Base-by-base conservation (phyloP, 2,888 invertebrate genomes). In the Chalcis sispes region DNA sequence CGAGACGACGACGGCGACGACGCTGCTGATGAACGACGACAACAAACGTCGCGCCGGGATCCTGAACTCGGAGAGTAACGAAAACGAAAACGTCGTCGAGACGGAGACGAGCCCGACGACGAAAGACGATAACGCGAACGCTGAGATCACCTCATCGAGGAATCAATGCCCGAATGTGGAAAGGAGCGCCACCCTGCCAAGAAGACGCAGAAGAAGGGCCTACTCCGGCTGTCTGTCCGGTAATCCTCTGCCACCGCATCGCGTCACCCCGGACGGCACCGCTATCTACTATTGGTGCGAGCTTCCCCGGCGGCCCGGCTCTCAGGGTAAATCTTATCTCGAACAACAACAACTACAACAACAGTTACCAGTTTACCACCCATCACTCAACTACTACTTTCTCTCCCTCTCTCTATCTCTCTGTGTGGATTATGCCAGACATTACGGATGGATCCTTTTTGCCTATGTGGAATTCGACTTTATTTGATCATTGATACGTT, bases 231-330 rank as follows among this genome's bases (percentile, higher is more conserved):
- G 85, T 78, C 79, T 86, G 56, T 82, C 82, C 78, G 84, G 83
- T 46, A 85, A 83, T 73, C 86, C 87, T 7, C 82, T 91, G 84
- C 94, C 95, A 80, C 95, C 95, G 75, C 94, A 93, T 87, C 91
- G 95, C 80, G 92, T 93, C 83, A 95, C 95, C 73, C 93, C 95
- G 32, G 95, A 96, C 90, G 95, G 95, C 83, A 95, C 95, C 78
- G 93, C 93, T 87, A 93, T 95, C 87, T 95, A 94, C 91, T 95
- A 95, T 90, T 95, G 95, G 95, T 95, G 95, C 90, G 95, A 95
- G 90, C 89, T 94, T 89, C 93, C 94, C 82, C 87, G 87, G 85
- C 88, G 87, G 83, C 88, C 88, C 87, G 88, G 88, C 85, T 88
- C 87, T 84, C 88, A 88, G 88, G 88, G 88, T 88, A 88, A 77